Conservation (phyloP, 2,113 vertebrate genomes). For the Pelusios castaneus region DNA sequence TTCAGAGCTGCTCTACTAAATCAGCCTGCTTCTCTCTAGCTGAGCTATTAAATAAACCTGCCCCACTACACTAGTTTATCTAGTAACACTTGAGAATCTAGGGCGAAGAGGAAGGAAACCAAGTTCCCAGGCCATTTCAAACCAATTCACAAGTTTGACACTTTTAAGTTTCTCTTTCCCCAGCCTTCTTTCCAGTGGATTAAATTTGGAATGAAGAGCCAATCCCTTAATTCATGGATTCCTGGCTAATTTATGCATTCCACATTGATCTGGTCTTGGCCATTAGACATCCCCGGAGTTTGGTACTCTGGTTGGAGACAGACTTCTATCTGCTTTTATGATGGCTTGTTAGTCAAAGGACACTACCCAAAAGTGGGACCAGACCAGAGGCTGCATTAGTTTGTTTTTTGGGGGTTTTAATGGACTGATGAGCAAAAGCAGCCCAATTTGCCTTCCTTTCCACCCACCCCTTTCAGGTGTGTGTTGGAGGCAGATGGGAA, state of each 20-base stretch:
- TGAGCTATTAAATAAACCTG: constrained; percentile 9
- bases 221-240: constrained; percentile 73
- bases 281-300: constrained; percentile 64
- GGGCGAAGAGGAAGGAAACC: constrained; percentile 28
- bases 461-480: constrained; percentile 16
- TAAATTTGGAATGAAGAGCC: constrained; percentile 65
- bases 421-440: constrained; percentile 44
- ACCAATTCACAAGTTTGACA: constrained; percentile 66
- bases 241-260: constrained; percentile 72
- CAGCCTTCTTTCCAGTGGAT: constrained; percentile 57
- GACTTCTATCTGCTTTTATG: constrained; percentile 54
- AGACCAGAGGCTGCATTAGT: background rate
- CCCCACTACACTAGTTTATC: background rate
- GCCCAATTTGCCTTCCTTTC: background rate
- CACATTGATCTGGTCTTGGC: constrained; percentile 71
- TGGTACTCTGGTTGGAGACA: constrained; percentile 62
- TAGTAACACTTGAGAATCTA: background rate
- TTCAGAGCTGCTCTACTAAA: constrained; percentile 21
- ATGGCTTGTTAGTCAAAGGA: constrained; percentile 33
- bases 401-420: background rate
- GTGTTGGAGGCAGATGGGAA: constrained; percentile 26
- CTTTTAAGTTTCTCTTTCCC: constrained; percentile 58
- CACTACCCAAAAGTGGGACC: constrained; percentile 6
- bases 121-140: constrained; percentile 56
- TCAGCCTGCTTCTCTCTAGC: background rate